A percentile compares a stretch with the other conserved stretches of the same genome.
These are phyloP conservation scores for Spea hammondii DNA, from an alignment of 2,797 vertebrate species.

Conservation along the genomic window DNA sequence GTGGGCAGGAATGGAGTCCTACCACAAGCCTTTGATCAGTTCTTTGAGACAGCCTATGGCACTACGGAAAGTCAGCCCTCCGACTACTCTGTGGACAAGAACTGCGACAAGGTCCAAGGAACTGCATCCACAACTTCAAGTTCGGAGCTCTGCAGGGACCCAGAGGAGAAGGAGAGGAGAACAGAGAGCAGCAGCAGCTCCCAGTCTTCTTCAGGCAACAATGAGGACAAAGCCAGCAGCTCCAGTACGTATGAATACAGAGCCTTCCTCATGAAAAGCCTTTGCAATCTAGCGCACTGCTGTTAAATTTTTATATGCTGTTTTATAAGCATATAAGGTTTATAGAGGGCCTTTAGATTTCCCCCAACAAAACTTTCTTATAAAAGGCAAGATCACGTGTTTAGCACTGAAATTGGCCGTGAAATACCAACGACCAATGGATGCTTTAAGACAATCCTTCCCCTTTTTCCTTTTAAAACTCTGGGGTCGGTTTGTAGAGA, in stretches of 20 bases:
- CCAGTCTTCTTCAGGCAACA: conserved; percentile 90
- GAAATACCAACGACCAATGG: conserved; percentile 85
- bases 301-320: conserved; percentile 99
- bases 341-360: conserved; percentile 97
- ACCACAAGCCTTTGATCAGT: conserved; percentile 97
- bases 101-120: conserved; percentile 72
- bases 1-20: conserved; percentile 94
- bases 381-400: conserved; percentile 97
- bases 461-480: conserved; percentile 48
- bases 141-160: conserved; percentile 77
- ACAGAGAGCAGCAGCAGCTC: conserved; percentile 83
- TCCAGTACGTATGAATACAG: conserved; percentile 92
- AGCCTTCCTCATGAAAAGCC: conserved; percentile 79
- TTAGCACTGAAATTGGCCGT: conserved; percentile 98
- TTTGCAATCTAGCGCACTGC: conserved; percentile 82
- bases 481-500: conserved; percentile 64
- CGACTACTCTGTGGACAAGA: conserved; percentile 81
- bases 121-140: conserved; percentile 67
- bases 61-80: conserved; percentile 73
- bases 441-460: conserved; percentile 61
- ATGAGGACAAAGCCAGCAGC: conserved; percentile 90
- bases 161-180: conserved; percentile 74
- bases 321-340: conserved; percentile 99
- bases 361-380: conserved; percentile 97
- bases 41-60: conserved; percentile 95